Percentiles rank a stretch among this genome's conserved stretches.
Evolutionary conservation across 92 coral and sea anemone genomes (phyloP).

Genomic region (Palythoa grandis): DNA sequence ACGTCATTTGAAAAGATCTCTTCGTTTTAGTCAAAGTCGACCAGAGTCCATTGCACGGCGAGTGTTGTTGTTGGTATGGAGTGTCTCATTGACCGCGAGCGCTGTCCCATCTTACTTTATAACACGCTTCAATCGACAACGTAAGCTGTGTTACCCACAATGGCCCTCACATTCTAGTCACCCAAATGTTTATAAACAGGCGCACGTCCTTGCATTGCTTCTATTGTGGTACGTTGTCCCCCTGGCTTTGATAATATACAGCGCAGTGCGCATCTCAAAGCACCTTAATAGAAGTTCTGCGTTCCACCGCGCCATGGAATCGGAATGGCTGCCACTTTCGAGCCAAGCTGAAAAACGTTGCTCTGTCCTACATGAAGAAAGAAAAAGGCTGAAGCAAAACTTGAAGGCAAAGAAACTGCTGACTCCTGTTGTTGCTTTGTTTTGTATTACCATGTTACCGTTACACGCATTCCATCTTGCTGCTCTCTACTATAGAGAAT

Average conservation of each 20-base stretch:
- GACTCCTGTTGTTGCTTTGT: conserved; percentile 31
- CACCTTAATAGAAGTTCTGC: conserved; percentile 49
- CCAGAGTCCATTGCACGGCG: conserved; percentile 25
- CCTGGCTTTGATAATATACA: conserved; percentile 49
- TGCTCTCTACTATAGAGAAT: conserved; percentile 1
- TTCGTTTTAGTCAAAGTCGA: conserved; percentile 8
- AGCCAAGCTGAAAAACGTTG: conserved; percentile 4
- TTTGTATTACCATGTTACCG: conserved; percentile 25
- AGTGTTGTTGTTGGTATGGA: conserved; percentile 33
- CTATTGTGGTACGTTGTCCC: conserved; percentile 75
- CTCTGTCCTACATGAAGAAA: conserved; percentile 4
- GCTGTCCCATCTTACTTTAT: conserved; percentile 14
- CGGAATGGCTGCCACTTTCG: conserved; percentile 18
- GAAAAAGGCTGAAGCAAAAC: conserved; percentile 32
- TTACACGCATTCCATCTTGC: conserved; percentile 17
- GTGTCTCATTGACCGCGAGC: conserved; percentile 1
- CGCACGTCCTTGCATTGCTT: conserved; percentile 53
- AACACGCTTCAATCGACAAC: conserved; percentile 21
- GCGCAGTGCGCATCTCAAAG: conserved; percentile 54
- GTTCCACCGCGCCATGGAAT: conserved; percentile 37
- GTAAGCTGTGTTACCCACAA: conserved; percentile 36
- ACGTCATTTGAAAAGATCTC: neutral
- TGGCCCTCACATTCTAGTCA: conserved; percentile 67
- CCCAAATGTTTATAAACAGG: conserved; percentile 48
- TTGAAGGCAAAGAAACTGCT: conserved; percentile 25